Base-by-base conservation (phyloP, 2,113 vertebrate genomes). In the Coturnix japonica region DNA sequence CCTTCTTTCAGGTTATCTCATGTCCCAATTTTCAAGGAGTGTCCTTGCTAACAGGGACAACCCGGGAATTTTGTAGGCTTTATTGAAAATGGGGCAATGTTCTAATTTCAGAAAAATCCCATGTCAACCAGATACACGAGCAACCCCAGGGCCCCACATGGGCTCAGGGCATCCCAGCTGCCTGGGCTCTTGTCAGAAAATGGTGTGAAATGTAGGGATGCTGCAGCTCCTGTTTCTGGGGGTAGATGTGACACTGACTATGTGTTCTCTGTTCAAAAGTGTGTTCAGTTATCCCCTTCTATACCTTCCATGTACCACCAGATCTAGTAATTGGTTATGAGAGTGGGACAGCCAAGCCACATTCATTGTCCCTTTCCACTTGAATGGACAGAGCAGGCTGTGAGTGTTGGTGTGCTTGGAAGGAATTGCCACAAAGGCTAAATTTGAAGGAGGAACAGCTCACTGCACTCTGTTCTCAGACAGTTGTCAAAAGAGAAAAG, bases 21-120 rank as follows among this genome's bases (percentile, higher is more conserved):
- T 93, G 92, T 85, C 95, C 96, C 93, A 43, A 5, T 96, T 96
- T 90, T 93, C 94, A 93, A 95, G 89, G 94, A 89, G 85, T 89
- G 64, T 83, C 87, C 89, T 96, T 59, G 81, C 89, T 96, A 95
- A 93, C 84, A 92, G 89, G 89, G 94, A 85, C 92, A 85, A 60
- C 84, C 75, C 92, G 87, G 89, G 87, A 13, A 67, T 95, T 56
- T 71, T 85, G 69, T 53, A 94, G 92, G 89, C 81, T 89, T 41
- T 82, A 1, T 4, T 75, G 92, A 85, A 96, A 96, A 96, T 82
- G 92, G 96, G 85, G 72, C 95, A 44, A 31, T 10, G 87, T 74
- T 96, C 95, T 95, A 92, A 89, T 96, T 96, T 94, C 81, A 60
- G 85, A 66, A 13, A 85, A 82, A 79, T 96, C 86, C 91, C 89